Conservation (phyloP, 2,113 vertebrate species). For the Heteronetta atricapilla region DNA sequence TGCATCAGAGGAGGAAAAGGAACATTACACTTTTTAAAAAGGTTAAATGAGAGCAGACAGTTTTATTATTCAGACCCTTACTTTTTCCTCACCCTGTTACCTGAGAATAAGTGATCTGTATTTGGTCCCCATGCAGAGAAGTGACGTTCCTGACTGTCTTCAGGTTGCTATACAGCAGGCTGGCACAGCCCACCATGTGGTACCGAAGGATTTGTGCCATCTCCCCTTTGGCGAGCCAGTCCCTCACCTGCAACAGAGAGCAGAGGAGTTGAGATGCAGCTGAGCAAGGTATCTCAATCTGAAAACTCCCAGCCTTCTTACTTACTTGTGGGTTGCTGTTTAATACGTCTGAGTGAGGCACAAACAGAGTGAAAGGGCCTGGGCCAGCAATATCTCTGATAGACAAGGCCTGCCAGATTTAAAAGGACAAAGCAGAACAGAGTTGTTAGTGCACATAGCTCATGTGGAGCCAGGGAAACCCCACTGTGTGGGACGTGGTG, state of each 20-base stretch:
- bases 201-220: constrained; percentile 81
- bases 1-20: background rate
- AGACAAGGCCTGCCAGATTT: constrained; percentile 66
- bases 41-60: background rate
- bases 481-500: background rate
- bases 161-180: constrained; percentile 80
- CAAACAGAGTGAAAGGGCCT: constrained; percentile 90
- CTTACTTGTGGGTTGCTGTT: constrained; percentile 65
- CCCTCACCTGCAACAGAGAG: constrained; percentile 66
- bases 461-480: accelerated
- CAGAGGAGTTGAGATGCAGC: background rate
- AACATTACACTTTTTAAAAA: background rate
- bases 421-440: background rate
- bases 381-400: constrained; percentile 75
- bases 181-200: constrained; percentile 87
- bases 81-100: constrained; percentile 59
- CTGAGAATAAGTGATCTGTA: constrained; percentile 79
- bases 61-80: background rate
- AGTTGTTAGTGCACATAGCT: accelerated
- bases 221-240: constrained; percentile 58
- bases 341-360: constrained; percentile 63
- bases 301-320: background rate
- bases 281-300: too few species aligned
- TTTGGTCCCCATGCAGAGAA: constrained; percentile 82
- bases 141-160: constrained; percentile 76